Evolutionary conservation across 2,797 vertebrate genomes (phyloP), one percentile per base, ranked within the genome.

Genomic region (Macropodus opercularis): DNA sequence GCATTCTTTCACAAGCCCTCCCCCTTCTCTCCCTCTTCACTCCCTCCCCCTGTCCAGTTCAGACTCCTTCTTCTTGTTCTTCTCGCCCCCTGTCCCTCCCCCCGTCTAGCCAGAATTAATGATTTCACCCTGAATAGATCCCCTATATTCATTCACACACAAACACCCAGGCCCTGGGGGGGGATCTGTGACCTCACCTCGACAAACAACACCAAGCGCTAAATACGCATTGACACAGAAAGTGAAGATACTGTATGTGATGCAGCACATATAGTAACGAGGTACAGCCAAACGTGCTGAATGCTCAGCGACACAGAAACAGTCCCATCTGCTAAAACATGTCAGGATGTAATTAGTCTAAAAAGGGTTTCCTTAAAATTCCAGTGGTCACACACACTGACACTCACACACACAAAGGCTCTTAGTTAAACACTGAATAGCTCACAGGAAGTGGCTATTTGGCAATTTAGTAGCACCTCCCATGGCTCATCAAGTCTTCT

Each of bases 361-460:
- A 85, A 83, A 69, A 66, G 63, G 64, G 79, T 78, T 73, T 89
- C 69, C 72, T 90, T 89, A 80, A 89, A 80, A 90, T 89, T 87
- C 87, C 85, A 83, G 77, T 85, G 83, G 73, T 83, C 69, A 79
- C 67, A 80, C 70, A 80, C 81, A 75, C 21, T 63, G 62, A 69
- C 58, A 79, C 71, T 86, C 77, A 74, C 71, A 69, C 59, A 54
- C 65, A 91, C 83, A 89, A 85, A 88, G 80, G 58, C 48, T 63
- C 80, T 87, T 72, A 87, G 89, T 89, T 72, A 76, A 79, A 80
- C 44, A 32, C 3, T 89, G 87, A 89, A 89, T 86, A 75, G 86
- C 79, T 79, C 35, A 21, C 84, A 88, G 89, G 89, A 90, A 89
- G 87, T 83, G 75, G 79, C 86, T 79, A 60, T 84, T 88, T 86